Evolutionary conservation across 1,140 invertebrate species (phyloP).

Genomic region (Eupristina koningsbergeri): DNA sequence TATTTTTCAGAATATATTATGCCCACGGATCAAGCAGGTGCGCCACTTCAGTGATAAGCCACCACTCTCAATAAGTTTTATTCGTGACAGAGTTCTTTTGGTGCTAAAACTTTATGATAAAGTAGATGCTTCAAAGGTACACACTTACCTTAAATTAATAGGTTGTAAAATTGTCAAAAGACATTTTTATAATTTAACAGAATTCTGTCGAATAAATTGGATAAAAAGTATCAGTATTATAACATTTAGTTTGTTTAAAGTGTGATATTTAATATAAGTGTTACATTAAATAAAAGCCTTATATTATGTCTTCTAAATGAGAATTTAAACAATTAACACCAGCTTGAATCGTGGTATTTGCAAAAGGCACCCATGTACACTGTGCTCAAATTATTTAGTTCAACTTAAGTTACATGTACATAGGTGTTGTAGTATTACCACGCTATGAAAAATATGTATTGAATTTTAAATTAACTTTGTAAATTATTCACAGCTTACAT

Average conservation of each 20-base stretch:
- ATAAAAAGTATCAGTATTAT: neutral
- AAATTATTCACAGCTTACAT: conserved; percentile 80
- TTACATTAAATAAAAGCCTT: conserved; percentile 27
- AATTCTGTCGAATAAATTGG: neutral
- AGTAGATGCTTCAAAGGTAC: conserved; percentile 93
- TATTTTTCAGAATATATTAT: conserved; percentile 78
- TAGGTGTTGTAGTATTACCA: conserved; percentile 19
- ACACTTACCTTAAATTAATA: conserved; percentile 36
- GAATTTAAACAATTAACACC: conserved; percentile 55
- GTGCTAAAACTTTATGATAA: conserved; percentile 97
- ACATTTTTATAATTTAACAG: conserved; percentile 16
- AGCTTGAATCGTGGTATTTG: conserved; percentile 67
- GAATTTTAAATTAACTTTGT: conserved; percentile 43
- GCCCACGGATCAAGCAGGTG: conserved; percentile 73
- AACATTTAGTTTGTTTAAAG: no score
- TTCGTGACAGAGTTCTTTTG: conserved; percentile 90
- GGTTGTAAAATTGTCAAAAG: conserved; percentile 28
- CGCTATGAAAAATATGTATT: neutral
- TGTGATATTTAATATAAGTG: neutral
- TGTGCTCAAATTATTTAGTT: conserved; percentile 14
- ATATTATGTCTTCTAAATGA: conserved; percentile 47
- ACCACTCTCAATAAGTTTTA: conserved; percentile 86
- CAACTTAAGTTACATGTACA: no score
- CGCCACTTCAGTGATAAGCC: conserved; percentile 82
- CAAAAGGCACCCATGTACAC: conserved; percentile 32